Conservation (phyloP, 2,113 vertebrate species). For the Ammospiza caudacuta region DNA sequence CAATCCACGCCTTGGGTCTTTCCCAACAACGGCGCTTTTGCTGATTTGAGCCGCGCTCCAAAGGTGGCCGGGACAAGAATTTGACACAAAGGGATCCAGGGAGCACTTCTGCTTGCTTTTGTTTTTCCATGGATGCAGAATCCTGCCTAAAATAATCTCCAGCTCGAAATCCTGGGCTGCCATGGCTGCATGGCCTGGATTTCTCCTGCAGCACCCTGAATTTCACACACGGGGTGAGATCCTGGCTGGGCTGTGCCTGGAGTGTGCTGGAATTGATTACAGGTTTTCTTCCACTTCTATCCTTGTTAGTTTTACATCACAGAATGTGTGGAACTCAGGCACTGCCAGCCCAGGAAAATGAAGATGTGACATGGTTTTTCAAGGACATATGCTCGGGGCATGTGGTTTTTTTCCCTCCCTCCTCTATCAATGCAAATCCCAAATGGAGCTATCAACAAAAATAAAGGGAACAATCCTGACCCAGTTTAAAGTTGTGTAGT, state of each 20-base stretch:
- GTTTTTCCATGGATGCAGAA: neutral
- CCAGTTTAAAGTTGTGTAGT: constrained; percentile 20
- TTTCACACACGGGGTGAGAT: neutral
- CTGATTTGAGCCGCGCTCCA: neutral
- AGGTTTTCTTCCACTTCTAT: constrained; percentile 50
- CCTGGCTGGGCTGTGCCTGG: neutral
- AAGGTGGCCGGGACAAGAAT: neutral
- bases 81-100: neutral
- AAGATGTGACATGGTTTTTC: constrained; percentile 49
- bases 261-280: constrained; percentile 48
- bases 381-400: constrained; percentile 28
- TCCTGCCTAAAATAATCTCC: constrained; percentile 24
- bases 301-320: constrained; percentile 61
- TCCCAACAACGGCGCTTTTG: neutral
- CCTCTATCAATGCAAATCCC: constrained; percentile 23
- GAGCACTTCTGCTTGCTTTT: neutral
- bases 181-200: neutral
- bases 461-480: constrained; percentile 10
- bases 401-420: neutral
- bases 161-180: constrained; percentile 20
- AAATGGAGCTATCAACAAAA: constrained; percentile 46
- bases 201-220: neutral
- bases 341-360: constrained; percentile 50
- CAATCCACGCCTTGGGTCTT: neutral
- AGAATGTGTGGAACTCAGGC: constrained; percentile 20